These are phyloP conservation scores for Brachionus koreanus DNA, from an alignment of 1,140 invertebrate species.

Conservation along the genomic window DNA sequence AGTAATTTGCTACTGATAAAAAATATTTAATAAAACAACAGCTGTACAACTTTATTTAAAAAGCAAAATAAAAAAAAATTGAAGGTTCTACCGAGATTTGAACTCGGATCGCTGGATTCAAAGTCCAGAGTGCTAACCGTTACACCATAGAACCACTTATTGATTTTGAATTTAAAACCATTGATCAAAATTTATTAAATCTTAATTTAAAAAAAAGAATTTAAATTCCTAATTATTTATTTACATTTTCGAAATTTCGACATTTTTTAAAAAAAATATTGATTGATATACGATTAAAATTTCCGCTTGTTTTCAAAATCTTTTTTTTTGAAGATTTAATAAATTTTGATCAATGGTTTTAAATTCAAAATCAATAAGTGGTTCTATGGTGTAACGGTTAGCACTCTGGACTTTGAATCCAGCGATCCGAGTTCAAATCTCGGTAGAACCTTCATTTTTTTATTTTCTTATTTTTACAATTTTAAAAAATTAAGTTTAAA, in stretches of 20 bases:
- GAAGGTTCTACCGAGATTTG: not conserved
- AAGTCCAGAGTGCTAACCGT: not conserved
- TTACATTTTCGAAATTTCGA: too few species aligned
- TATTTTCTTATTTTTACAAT: too few species aligned
- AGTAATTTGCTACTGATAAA: not conserved
- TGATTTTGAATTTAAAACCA: not conserved
- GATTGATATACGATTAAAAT: too few species aligned
- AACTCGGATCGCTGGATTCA: slow-evolving; percentile 2
- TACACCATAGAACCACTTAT: not conserved
- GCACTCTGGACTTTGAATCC: slow-evolving; percentile 29
- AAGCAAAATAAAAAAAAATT: not conserved
- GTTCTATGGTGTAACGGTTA: slow-evolving; percentile 30
- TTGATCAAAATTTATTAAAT: too few species aligned
- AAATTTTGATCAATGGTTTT: too few species aligned
- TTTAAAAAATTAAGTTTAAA: too few species aligned
- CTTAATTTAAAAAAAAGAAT: too few species aligned
- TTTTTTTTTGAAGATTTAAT: too few species aligned
- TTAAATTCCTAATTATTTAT: too few species aligned
- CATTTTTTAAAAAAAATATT: too few species aligned
- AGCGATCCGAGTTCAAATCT: not conserved
- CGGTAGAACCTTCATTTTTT: not conserved
- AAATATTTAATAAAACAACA: too few species aligned
- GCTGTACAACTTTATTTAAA: not conserved
- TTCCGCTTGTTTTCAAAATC: too few species aligned
- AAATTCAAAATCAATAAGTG: not conserved